Evolutionary conservation across 2,888 invertebrate genomes (phyloP), one percentile per base, ranked within the genome.

Genomic region (Heliconius aoede): DNA sequence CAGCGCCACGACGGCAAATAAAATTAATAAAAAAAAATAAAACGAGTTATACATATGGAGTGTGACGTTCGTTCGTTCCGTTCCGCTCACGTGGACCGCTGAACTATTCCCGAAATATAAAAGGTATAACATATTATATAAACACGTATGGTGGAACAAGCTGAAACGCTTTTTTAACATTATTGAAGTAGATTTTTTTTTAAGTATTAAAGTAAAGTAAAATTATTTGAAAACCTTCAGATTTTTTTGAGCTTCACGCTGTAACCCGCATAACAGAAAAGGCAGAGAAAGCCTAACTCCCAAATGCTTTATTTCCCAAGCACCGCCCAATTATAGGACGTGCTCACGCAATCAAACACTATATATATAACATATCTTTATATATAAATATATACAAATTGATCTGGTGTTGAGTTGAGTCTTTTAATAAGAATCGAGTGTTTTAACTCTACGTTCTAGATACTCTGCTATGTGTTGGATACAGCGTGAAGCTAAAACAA

Each of bases 81-180:
- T 55, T 69, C 28, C 69, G 69, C 69, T 69, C 69, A 24, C 55
- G 55, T 55, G 69, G 55, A n/a, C n/a, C n/a, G 30, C 69, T 55
- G 51, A 55, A n/a, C 55, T 55, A 69, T 69, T 55, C 69, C 69
- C 55, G 69, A 69, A 69, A 69, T 55, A 69, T 46, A 55, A 69
- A 69, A 69, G n/a, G 65, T 55, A 55, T 30, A 30, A 46, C 3
- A 5, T 46, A n/a, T 55, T 69, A 55, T 69, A 55, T 69, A 69
- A 32, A 30, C 51, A 69, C 30, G 55, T 55, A 9, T 68, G n/a
- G 46, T 30, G n/a, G 55, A 55, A 8, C 15, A 5, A 32, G 32
- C 2, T 36, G 15, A 65, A 65, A 40, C 5, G 24, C 40, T 65
- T 65, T 65, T 65, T 36, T 11, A n/a, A n/a, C 13, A 9, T 64